phyloP scores from a whole-genome alignment of 2,797 vertebrate genomes.

The Saxicola maurus region DNA sequence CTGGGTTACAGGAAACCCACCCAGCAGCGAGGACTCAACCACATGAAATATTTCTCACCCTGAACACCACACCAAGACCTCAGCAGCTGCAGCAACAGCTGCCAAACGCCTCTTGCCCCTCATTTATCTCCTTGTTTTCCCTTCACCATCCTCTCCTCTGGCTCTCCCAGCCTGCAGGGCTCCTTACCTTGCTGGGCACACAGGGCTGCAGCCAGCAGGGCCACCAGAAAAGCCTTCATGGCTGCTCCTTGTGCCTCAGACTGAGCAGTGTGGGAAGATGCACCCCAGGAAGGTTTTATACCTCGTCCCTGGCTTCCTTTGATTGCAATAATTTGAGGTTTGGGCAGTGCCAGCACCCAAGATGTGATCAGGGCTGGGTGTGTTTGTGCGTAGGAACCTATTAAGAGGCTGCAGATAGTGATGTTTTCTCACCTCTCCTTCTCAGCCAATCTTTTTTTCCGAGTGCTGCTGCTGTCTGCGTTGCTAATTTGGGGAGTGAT shows the following conservation, averaged over 20 bases:
- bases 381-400: conserved; percentile 12
- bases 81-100: not conserved
- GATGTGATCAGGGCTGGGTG: not conserved
- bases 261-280: not conserved
- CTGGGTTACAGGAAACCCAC: not conserved
- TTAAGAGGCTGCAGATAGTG: not conserved
- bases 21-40: not conserved
- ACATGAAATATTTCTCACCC: fast-evolving
- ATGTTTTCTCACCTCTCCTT: not conserved
- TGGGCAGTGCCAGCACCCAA: not conserved
- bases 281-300: conserved; percentile 28
- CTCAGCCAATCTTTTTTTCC: not conserved
- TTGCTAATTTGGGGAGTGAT: not conserved
- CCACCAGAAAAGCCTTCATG: conserved; percentile 52
- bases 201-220: conserved; percentile 30
- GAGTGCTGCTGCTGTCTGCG: not conserved
- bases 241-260: not conserved
- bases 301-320: not conserved
- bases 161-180: not conserved
- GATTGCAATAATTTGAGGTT: conserved; percentile 21
- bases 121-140: not conserved
- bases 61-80: not conserved
- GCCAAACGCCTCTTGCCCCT: not conserved
- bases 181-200: conserved; percentile 50
- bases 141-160: not conserved